Base-by-base conservation (phyloP, 2,113 vertebrate species). In the Phodopus roborovskii region DNA sequence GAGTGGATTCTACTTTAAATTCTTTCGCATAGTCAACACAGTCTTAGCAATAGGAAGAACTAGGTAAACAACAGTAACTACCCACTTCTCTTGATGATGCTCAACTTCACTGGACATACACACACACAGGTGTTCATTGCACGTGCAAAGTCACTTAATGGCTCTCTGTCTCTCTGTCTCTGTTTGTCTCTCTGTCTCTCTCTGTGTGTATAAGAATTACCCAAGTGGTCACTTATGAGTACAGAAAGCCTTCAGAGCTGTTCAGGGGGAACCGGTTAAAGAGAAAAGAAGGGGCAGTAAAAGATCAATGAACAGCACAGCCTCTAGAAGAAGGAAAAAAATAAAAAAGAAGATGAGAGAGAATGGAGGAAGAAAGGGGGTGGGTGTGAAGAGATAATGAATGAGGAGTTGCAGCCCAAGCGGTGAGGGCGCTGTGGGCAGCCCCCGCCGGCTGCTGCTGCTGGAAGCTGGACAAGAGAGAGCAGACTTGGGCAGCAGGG, bases 401-500 rank as follows among this genome's bases (percentile, higher is more conserved):
- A 95, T 74, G 93, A 94, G 58, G 53, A 3, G 28, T 45, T 28
- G 66, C 88, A 53, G 87, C 50, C 30, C 0, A 22, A 28, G 0
- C 13, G 70, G 95, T 7, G 53, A 4, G 1, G 81, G 71, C 97
- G 90, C 2, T 0, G 0, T 0, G 88, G 96, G 94, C 97, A 97
- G 97, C 68, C 83, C 95, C 94, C 0, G 92, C 79, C 71, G 75
- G 96, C 97, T 96, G 97, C 97, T 97, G 96, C 96, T 96, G 88
- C 97, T 98, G 97, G 96, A 98, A 74, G 36, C 0, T 16, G 89
- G 96, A 98, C 97, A 98, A 97, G 96, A 98, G 89, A 91, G 98
- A 98, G 96, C 97, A 97, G 97, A 96, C 98, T 98, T 98, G 97
- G 96, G 96, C 97, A 98, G 97, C 96, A 78, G 90, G 96, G 95